Conservation (phyloP, 2,113 vertebrate genomes). For the Coptodon rendalli region DNA sequence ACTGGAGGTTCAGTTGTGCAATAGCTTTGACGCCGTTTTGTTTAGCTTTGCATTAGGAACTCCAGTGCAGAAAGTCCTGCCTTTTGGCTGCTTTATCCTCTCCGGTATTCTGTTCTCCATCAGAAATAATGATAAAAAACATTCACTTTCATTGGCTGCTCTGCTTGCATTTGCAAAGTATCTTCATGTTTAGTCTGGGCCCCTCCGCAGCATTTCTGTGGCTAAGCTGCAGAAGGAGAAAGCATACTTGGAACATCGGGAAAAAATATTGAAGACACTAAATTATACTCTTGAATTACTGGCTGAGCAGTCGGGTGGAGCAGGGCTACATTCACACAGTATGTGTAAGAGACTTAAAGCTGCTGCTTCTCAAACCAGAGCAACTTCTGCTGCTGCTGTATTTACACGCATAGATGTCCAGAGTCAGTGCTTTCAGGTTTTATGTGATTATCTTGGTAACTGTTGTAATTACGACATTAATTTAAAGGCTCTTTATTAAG, state of each 20-base stretch:
- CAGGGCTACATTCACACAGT: neutral
- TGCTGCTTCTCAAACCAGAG: neutral
- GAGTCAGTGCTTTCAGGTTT: neutral
- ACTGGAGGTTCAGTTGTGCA: neutral
- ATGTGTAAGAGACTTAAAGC: neutral
- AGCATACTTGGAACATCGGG: slow-evolving; percentile 18
- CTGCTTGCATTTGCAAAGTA: slow-evolving; percentile 14
- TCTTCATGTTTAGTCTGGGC: slow-evolving; percentile 11
- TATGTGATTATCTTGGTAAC: neutral
- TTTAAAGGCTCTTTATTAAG: neutral
- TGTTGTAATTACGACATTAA: neutral
- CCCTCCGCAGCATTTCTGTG: slow-evolving; percentile 34
- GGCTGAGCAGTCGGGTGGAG: neutral
- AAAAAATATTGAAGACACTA: slow-evolving; percentile 27
- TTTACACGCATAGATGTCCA: neutral
- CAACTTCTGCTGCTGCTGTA: neutral
- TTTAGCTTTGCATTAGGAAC: neutral
- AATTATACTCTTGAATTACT: slow-evolving; percentile 22
- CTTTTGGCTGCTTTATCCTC: neutral
- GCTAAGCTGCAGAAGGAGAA: neutral
- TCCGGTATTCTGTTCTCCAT: neutral
- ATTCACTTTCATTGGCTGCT: neutral
- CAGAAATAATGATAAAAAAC: neutral
- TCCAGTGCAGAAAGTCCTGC: neutral
- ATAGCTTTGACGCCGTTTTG: neutral